Percentiles rank a stretch among this genome's conserved stretches.
phyloP scores from a whole-genome alignment of 2,797 vertebrate genomes.

The Alauda arvensis region DNA sequence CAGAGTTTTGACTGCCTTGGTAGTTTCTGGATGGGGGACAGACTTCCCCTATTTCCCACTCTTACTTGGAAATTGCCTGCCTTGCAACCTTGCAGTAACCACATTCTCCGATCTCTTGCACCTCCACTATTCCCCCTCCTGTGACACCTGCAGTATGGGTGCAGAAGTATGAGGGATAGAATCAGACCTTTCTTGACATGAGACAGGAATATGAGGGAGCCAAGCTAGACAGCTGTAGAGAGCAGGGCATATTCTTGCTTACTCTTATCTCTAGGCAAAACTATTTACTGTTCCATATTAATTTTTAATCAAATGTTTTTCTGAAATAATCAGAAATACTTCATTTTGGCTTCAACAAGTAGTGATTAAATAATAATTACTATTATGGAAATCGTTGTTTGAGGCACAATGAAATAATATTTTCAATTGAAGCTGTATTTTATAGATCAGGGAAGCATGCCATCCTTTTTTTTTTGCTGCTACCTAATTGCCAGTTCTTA shows the following conservation, averaged over 20 bases:
- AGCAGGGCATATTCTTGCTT: not conserved
- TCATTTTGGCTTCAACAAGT: not conserved
- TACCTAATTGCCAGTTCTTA: not conserved
- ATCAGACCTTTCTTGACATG: not conserved
- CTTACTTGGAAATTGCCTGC: not conserved
- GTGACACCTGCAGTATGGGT: not conserved
- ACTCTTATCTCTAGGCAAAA: not conserved
- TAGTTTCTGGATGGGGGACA: not conserved
- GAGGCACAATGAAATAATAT: not conserved
- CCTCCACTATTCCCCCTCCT: not conserved
- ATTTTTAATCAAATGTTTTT: not conserved
- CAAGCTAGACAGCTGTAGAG: not conserved
- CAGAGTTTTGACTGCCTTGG: not conserved
- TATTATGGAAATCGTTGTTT: not conserved
- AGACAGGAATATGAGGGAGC: not conserved
- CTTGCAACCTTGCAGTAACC: not conserved
- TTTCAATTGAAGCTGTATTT: not conserved
- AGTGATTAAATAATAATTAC: not conserved
- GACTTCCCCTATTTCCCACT: not conserved
- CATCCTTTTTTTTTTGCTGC: not conserved
- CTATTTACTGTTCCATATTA: not conserved
- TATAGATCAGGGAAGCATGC: not conserved
- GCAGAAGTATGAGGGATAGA: not conserved
- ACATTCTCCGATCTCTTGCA: not conserved
- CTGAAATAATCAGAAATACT: not conserved